phyloP scores from a whole-genome alignment of 2,888 invertebrate genomes.

The Nomada goodeniana region DNA sequence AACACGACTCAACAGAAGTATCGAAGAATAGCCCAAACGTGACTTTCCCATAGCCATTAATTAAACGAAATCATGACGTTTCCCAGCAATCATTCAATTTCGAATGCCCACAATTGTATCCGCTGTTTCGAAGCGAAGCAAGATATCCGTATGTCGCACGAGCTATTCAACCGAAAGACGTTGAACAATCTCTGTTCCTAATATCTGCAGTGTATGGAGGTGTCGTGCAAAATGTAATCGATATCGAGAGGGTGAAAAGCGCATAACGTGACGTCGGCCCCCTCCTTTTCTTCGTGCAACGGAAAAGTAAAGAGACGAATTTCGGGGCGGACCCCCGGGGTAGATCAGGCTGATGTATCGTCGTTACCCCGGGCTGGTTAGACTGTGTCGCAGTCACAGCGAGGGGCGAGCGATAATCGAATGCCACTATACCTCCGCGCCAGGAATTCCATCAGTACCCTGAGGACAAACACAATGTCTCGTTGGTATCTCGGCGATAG shows the following conservation, averaged over 20 bases:
- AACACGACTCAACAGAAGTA: not conserved
- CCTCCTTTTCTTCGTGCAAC: slow-evolving; percentile 50
- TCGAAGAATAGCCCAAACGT: too few relatives aligned
- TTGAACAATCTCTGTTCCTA: not conserved
- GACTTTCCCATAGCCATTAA: not conserved
- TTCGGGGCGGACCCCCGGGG: slow-evolving; percentile 64
- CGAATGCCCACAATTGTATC: not conserved
- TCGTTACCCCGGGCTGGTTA: slow-evolving; percentile 72
- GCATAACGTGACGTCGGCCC: slow-evolving; percentile 53
- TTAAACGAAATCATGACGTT: too few relatives aligned
- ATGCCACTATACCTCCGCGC: slow-evolving; percentile 90
- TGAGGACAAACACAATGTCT: slow-evolving; percentile 84
- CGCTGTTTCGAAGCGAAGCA: not conserved
- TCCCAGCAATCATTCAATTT: not conserved
- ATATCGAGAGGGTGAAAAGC: slow-evolving; percentile 59
- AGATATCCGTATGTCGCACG: not conserved
- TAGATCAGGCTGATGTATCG: slow-evolving; percentile 68
- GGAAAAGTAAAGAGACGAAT: slow-evolving; percentile 51
- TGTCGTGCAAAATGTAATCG: slow-evolving; percentile 23
- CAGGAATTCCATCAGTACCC: slow-evolving; percentile 97
- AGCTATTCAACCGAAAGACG: not conserved
- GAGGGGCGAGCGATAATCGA: slow-evolving; percentile 70
- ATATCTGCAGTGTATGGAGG: not conserved
- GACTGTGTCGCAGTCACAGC: slow-evolving; percentile 70
- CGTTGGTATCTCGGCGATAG: slow-evolving; percentile 60